These are phyloP conservation scores for Peribatodes rhomboidaria DNA, from an alignment of 2,888 invertebrate species.

Conservation along the genomic window DNA sequence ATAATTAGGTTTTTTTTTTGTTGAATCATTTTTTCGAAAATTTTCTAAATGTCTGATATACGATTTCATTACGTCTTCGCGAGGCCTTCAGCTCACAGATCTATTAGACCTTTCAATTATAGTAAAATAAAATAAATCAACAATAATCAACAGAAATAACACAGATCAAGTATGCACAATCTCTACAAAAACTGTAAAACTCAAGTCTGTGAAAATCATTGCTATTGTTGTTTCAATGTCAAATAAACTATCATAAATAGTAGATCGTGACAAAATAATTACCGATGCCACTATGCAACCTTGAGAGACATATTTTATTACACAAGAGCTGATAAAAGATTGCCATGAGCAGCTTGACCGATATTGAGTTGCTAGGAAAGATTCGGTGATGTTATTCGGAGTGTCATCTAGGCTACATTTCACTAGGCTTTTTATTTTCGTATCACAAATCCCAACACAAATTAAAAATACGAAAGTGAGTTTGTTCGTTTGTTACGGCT, in stretches of 20 bases:
- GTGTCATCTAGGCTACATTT: no score
- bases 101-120: no score
- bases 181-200: slow-evolving; percentile 48
- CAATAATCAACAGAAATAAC: slow-evolving; percentile 15
- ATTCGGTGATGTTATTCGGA: background rate
- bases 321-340: slow-evolving; percentile 53
- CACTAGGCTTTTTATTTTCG: no score
- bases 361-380: background rate
- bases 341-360: background rate
- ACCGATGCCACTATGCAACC: slow-evolving; percentile 35
- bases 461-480: no score
- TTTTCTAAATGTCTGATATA: no score
- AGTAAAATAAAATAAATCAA: background rate
- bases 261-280: slow-evolving; percentile 44
- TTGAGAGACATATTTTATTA: slow-evolving; percentile 48
- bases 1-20: background rate
- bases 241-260: slow-evolving; percentile 40
- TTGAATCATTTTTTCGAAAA: no score
- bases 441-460: no score
- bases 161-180: slow-evolving; percentile 31
- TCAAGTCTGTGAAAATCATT: slow-evolving; percentile 50
- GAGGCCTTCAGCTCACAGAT: no score
- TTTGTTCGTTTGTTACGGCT: no score
- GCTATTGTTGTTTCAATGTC: slow-evolving; percentile 66
- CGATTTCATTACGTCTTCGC: no score